A percentile compares a stretch with the other conserved stretches of the same genome.
These are phyloP conservation scores for Rhinella marina DNA, from an alignment of 2,797 vertebrate genomes.

Conservation along the genomic window DNA sequence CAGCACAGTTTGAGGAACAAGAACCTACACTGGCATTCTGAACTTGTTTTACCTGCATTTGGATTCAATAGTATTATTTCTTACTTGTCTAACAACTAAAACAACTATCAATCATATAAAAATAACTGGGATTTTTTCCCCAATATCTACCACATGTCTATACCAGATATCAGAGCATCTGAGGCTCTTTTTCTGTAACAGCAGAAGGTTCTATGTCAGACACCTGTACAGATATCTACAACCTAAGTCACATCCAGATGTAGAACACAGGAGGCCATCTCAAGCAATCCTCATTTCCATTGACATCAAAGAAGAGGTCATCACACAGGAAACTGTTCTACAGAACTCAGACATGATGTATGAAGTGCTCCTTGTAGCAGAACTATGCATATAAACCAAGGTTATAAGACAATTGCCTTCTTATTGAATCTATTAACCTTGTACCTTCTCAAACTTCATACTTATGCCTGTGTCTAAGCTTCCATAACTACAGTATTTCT, in stretches of 20 bases:
- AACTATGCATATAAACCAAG: conserved; percentile 8
- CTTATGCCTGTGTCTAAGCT: neutral
- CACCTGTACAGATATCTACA: conserved; percentile 7
- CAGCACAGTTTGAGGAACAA: neutral
- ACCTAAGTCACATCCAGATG: conserved; percentile 27
- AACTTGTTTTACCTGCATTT: neutral
- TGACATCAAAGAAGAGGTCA: conserved; percentile 38
- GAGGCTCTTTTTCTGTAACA: conserved; percentile 1
- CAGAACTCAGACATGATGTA: conserved; percentile 25
- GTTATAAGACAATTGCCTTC: neutral
- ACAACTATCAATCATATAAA: neutral
- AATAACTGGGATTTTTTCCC: neutral
- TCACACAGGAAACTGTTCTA: conserved; percentile 27
- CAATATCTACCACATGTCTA: neutral
- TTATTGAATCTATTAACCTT: conserved; percentile 33
- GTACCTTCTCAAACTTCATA: neutral
- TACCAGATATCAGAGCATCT: neutral
- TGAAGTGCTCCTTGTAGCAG: conserved; percentile 9
- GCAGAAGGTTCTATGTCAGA: conserved; percentile 17
- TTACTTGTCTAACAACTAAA: neutral
- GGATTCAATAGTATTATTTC: neutral
- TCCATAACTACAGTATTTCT: neutral
- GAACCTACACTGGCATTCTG: neutral
- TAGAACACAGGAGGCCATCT: conserved; percentile 14
- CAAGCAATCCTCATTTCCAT: conserved; percentile 11